Evolutionary conservation across 2,797 vertebrate genomes (phyloP), one percentile per base, ranked within the genome.

Genomic region (Heterohyrax brucei): DNA sequence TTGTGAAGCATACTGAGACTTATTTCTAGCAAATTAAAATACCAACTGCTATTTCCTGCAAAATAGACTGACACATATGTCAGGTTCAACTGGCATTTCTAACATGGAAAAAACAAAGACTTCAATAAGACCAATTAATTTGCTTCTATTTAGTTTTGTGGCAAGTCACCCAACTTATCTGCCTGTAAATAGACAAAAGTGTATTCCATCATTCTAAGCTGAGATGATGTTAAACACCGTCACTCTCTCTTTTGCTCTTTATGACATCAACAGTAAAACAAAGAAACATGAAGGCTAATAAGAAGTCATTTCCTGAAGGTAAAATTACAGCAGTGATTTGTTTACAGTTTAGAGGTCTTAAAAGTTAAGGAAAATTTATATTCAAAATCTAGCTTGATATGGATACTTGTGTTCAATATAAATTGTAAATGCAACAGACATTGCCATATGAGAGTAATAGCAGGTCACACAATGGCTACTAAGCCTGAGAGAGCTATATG

Each of bases 91-190:
- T 90, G 89, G 10, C 22, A 73, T 86, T 86, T 96, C 72, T 61
- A 30, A 94, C 80, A 61, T 68, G 9, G 50, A 28, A 56, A 70
- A 93, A 82, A 9, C 56, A 93, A 95, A 93, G 33, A 68, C 44
- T 75, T 92, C 33, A 95, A 70, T 64, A 79, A 91, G 7, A 53
- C 64, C 9, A 76, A 96, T 95, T 82, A 96, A 91, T 95, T 93
- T 73, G 64, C 14, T 91, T 92, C 16, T 93, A 48, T 78, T 50
- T 90, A 80, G 70, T 28, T 77, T 79, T 39, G 21, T 83, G 70
- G 1, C 28, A 72, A 89, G 85, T 89, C 39, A 81, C n/a, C 18
- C 59, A 78, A 87, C 28, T 72, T 70, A 62, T 73, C 24, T 73
- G 16, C 72, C 39, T 86, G 53, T 76, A 39, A 68, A 13, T 10